Evolutionary conservation across 35 echinoderm and acorn worm species (phyloP).

Genomic region (Anneissia japonica): DNA sequence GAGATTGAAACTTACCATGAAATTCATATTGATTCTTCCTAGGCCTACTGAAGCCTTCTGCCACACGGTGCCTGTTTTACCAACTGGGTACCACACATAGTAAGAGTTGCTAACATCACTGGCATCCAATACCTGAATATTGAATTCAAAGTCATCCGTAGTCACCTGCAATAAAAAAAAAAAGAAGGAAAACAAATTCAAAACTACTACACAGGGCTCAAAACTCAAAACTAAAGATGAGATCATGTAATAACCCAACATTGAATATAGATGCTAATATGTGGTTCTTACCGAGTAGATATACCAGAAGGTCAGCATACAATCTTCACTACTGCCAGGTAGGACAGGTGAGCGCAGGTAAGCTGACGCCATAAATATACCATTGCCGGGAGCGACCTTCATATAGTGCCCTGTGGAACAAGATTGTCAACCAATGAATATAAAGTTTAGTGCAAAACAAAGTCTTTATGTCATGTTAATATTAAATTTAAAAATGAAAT

Average conservation of each 20-base stretch:
- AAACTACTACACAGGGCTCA: too few species aligned
- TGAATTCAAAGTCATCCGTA: not conserved
- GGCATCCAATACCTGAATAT: not conserved
- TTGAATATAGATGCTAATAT: too few species aligned
- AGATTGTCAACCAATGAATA: too few species aligned
- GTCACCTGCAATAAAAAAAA: not conserved
- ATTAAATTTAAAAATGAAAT: too few species aligned
- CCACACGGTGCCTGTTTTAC: not conserved
- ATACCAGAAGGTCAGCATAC: slow-evolving; percentile 66
- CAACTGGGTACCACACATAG: not conserved
- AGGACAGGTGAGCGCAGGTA: slow-evolving; percentile 48
- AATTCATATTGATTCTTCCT: not conserved
- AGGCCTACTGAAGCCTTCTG: not conserved
- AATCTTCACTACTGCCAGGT: slow-evolving; percentile 32
- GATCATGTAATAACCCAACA: too few species aligned
- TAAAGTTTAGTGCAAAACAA: too few species aligned
- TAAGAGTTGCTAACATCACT: not conserved
- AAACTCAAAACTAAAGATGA: too few species aligned
- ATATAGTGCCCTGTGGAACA: slow-evolving; percentile 57
- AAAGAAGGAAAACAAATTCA: too few species aligned
- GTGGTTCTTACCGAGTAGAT: not conserved
- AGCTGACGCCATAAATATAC: slow-evolving; percentile 46
- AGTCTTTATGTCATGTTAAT: too few species aligned
- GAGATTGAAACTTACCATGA: not conserved
- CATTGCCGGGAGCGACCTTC: slow-evolving; percentile 53